Evolutionary conservation across 1,140 invertebrate species (phyloP).

Genomic region (Macrotrachela quadricornifera): DNA sequence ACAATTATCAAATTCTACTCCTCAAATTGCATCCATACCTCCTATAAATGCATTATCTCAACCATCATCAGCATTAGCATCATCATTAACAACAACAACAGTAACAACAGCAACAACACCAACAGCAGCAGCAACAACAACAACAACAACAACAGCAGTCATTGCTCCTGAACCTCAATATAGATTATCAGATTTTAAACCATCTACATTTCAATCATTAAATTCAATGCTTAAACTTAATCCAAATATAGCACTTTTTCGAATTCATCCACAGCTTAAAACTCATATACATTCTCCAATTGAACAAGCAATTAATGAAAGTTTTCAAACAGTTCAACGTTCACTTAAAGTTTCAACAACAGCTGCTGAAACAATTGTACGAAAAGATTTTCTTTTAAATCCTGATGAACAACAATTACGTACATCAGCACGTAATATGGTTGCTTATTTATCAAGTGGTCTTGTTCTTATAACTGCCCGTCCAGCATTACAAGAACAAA

Average conservation of each 20-base stretch:
- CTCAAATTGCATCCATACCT: no score
- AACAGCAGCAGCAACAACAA: no score
- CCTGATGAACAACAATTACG: conserved; percentile 77
- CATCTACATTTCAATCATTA: neutral
- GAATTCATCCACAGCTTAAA: conserved; percentile 67
- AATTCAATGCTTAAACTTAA: neutral
- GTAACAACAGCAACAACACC: no score
- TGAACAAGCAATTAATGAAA: conserved; percentile 77
- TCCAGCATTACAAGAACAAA: no score
- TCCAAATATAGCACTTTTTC: conserved; percentile 43
- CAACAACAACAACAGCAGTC: no score
- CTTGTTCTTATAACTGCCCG: conserved; percentile 89
- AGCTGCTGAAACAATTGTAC: conserved; percentile 80
- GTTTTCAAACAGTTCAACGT: no score
- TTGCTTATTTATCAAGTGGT: conserved; percentile 77
- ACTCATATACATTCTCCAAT: conserved; percentile 60
- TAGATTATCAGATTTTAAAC: conserved; percentile 4
- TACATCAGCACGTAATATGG: conserved; percentile 79
- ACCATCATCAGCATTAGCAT: no score
- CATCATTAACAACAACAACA: no score
- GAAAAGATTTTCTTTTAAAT: conserved; percentile 92
- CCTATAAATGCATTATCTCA: no score
- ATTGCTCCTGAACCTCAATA: neutral
- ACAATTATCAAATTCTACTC: no score
- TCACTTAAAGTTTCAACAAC: conserved; percentile 79